Evolutionary conservation across 2,888 invertebrate species (phyloP).

Genomic region (Formica aserva): DNA sequence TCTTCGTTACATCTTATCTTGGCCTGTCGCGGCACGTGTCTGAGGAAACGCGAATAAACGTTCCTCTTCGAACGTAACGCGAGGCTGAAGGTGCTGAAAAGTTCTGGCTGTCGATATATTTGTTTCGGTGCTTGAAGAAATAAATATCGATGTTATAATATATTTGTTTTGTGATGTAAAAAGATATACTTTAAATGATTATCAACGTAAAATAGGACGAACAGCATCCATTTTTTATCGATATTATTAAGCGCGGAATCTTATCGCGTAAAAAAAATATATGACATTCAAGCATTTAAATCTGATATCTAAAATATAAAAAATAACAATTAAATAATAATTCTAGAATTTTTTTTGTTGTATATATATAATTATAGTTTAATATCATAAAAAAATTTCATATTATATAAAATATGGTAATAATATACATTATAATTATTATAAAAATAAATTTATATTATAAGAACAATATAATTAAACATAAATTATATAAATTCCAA

Average conservation of each 20-base stretch:
- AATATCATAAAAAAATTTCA: not conserved
- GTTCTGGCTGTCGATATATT: constrained; percentile 18
- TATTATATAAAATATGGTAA: not conserved
- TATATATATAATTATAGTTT: not conserved
- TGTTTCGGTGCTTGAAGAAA: not conserved
- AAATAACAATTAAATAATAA: not conserved
- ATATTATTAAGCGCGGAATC: not conserved
- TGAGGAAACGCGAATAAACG: constrained; percentile 1
- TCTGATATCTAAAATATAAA: not conserved
- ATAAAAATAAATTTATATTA: not conserved
- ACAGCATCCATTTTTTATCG: not conserved
- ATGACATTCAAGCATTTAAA: not conserved
- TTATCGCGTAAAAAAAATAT: not conserved
- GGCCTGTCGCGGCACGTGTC: not conserved
- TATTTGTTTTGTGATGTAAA: not conserved
- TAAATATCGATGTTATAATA: not conserved
- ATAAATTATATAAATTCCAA: not conserved
- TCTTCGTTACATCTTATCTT: constrained; percentile 22
- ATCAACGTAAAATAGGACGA: not conserved
- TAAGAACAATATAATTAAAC: not conserved
- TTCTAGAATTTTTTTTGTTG: not conserved
- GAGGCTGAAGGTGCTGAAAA: constrained; percentile 17
- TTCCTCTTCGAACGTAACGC: not conserved
- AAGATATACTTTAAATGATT: not conserved
- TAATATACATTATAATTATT: not conserved